A percentile compares a stretch with the other conserved stretches of the same genome.
Conservation (phyloP, 1,140 invertebrate genomes). For the Drosophila sucinea region DNA sequence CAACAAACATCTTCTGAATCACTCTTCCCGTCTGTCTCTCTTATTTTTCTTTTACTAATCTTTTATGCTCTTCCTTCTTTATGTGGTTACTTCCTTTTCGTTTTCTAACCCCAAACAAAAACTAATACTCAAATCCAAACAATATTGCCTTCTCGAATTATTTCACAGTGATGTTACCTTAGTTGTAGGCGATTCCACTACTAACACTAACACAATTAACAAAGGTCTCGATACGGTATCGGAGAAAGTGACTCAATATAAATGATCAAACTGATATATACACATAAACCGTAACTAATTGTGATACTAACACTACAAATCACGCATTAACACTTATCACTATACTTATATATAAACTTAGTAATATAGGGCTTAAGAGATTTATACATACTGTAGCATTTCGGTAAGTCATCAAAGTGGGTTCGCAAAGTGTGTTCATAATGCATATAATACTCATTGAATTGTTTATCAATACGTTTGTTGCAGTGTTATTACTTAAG, state of each 20-base stretch:
- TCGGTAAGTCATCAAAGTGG: slow-evolving; percentile 34
- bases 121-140: slow-evolving; percentile 60
- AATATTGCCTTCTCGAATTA: slow-evolving; percentile 61
- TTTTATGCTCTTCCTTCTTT: slow-evolving; percentile 2
- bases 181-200: slow-evolving; percentile 70
- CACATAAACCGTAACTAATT: slow-evolving; percentile 43
- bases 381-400: slow-evolving; percentile 24
- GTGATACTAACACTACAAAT: slow-evolving; percentile 74
- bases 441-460: slow-evolving; percentile 36
- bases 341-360: slow-evolving; percentile 48
- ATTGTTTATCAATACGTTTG: slow-evolving; percentile 44
- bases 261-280: slow-evolving; percentile 33
- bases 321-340: slow-evolving; percentile 51
- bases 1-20: slow-evolving; percentile 13
- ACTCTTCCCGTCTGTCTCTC: slow-evolving; percentile 21
- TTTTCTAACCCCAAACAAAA: slow-evolving; percentile 19
- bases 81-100: slow-evolving; percentile 43
- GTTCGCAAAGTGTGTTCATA: slow-evolving; percentile 24
- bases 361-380: slow-evolving; percentile 40
- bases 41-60: slow-evolving; percentile 26
- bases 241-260: slow-evolving; percentile 71
- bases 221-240: slow-evolving; percentile 73
- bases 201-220: slow-evolving; percentile 48
- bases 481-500: slow-evolving; percentile 45
- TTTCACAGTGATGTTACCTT: slow-evolving; percentile 78